Evolutionary conservation across 2,888 invertebrate species (phyloP).

Genomic region (Apamea sordens): DNA sequence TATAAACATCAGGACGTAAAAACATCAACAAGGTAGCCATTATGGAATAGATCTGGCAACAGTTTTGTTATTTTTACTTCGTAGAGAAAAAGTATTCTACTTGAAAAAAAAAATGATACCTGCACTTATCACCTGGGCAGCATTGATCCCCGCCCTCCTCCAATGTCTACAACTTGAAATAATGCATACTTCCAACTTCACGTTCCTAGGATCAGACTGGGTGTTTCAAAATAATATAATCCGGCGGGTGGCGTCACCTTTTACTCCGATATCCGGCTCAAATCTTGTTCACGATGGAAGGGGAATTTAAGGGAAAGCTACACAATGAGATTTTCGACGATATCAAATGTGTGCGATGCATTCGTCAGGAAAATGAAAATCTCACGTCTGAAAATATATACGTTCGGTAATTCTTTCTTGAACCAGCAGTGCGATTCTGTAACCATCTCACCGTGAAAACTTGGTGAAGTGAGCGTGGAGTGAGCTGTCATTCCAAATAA

Average conservation of each 20-base stretch:
- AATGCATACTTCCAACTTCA: slow-evolving; percentile 18
- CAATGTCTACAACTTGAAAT: slow-evolving; percentile 13
- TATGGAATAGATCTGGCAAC: too few relatives aligned
- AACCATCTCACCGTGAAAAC: too few relatives aligned
- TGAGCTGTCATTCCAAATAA: too few relatives aligned
- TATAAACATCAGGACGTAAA: not conserved
- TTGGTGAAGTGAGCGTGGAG: too few relatives aligned
- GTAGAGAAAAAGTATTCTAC: not conserved
- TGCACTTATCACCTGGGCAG: not conserved
- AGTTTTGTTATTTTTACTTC: not conserved
- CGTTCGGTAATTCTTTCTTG: too few relatives aligned
- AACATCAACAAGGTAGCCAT: not conserved
- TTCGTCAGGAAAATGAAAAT: too few relatives aligned
- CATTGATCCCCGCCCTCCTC: not conserved
- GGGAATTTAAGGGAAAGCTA: not conserved
- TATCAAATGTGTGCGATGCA: too few relatives aligned
- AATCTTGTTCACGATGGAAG: not conserved
- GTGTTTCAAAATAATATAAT: slow-evolving; percentile 1
- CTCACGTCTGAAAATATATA: too few relatives aligned
- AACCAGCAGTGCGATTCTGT: too few relatives aligned
- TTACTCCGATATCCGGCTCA: not conserved
- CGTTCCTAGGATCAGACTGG: slow-evolving; percentile 18
- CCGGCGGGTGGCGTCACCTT: not conserved
- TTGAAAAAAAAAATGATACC: not conserved
- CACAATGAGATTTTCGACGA: not conserved